Evolutionary conservation across 2,888 invertebrate species (phyloP).

Genomic region (Limenitis camilla): DNA sequence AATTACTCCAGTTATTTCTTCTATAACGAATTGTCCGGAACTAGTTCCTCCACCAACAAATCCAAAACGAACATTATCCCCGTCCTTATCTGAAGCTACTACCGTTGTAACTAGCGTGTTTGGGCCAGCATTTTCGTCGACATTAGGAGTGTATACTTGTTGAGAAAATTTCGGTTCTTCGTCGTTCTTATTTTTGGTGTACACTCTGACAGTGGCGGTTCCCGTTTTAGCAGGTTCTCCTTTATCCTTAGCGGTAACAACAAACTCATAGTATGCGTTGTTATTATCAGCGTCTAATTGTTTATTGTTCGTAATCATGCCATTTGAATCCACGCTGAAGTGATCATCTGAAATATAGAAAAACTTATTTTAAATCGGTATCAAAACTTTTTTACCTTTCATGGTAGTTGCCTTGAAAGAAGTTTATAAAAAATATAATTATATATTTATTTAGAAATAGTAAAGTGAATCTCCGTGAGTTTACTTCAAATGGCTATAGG

Average conservation of each 20-base stretch:
- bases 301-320: conserved; percentile 93
- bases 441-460: no score
- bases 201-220: conserved; percentile 93
- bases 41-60: conserved; percentile 92
- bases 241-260: conserved; percentile 94
- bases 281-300: conserved; percentile 97
- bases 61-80: conserved; percentile 94
- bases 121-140: conserved; percentile 95
- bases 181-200: conserved; percentile 98
- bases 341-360: conserved; percentile 83
- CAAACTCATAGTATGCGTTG: conserved; percentile 96
- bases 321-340: conserved; percentile 94
- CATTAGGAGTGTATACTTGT: conserved; percentile 96
- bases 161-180: conserved; percentile 98
- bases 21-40: conserved; percentile 95
- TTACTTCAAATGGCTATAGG: no score
- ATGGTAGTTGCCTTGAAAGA: no score
- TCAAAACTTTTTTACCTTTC: neutral
- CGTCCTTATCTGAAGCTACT: conserved; percentile 97
- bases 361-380: neutral
- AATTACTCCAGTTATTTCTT: conserved; percentile 95
- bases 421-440: no score
- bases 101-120: conserved; percentile 97
- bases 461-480: no score
- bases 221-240: conserved; percentile 95